Conservation (phyloP, 2,113 vertebrate species). For the Casuarius casuarius region DNA sequence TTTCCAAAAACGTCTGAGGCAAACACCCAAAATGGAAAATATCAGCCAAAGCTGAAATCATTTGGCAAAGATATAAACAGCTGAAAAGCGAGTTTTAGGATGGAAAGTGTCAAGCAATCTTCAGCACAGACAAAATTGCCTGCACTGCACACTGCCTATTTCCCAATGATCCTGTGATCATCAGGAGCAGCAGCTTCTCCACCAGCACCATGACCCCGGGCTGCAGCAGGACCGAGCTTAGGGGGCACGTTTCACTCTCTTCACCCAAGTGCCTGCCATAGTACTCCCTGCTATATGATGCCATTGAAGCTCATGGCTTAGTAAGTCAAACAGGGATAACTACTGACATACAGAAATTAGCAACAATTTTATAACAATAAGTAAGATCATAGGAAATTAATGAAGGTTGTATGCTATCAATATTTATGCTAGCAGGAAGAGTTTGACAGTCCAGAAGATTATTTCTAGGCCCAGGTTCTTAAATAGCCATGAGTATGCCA, state of each 20-base stretch:
- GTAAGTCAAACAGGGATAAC: background rate
- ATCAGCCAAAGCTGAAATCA: conserved; percentile 59
- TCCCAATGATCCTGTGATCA: fast-evolving
- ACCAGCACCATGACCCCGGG: background rate
- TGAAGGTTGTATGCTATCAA: background rate
- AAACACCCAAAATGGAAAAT: conserved; percentile 64
- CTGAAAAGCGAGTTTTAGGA: conserved; percentile 20
- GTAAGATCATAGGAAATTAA: background rate
- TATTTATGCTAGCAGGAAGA: background rate
- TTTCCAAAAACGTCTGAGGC: conserved; percentile 45
- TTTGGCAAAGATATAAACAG: conserved; percentile 58
- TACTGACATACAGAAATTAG: background rate
- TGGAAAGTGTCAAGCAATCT: conserved; percentile 10
- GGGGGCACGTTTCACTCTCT: background rate
- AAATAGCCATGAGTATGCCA: background rate
- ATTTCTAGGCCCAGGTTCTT: background rate
- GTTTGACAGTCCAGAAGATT: background rate
- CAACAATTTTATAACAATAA: background rate
- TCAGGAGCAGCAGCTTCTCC: background rate
- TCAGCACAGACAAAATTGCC: conserved; percentile 2
- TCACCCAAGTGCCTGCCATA: too few relatives aligned
- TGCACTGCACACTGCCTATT: background rate
- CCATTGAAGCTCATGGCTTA: background rate
- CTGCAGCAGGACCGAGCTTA: background rate
- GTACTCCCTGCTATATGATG: background rate